Evolutionary conservation across 1,140 invertebrate species (phyloP), one percentile per base, ranked within the genome.

Genomic region (Tachypleus tridentatus): DNA sequence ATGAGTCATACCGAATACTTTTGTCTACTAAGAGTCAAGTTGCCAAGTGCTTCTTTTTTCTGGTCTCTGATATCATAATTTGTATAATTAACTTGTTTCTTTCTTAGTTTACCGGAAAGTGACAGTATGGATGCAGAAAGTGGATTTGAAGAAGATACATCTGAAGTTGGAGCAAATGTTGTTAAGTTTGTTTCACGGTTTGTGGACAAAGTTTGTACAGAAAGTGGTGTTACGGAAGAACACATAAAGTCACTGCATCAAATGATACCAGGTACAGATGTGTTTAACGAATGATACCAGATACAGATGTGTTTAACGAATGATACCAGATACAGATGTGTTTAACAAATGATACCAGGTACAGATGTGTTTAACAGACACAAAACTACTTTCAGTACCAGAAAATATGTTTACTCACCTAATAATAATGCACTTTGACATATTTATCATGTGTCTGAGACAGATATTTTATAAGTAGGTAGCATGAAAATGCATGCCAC

Each of bases 141-240:
- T 54, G 93, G 93, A 0, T 97, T 97, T 77, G 93, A 95, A 72
- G 95, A 98, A 64, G 90, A 93, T 77, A 71, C 67, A 3, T 84
- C 88, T n/a, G 93, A 96, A 74, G 86, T 88, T 10, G 89, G 90
- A 4, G 83, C 85, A 2, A 85, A 84, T 52, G 92, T 97, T 3
- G 88, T 93, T 54, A 86, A 89, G 66, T 90, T 93, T 79, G 91
- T 98, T 5, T 91, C 90, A 0, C 81, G 93, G 70, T 98, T 98
- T 79, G 91, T 97, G 47, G 95, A 98, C 77, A 92, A 94, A 73
- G 89, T 94, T 59, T 93, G 91, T 71, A 93, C 87, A 4, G 91
- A 95, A 76, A 92, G 93, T 53, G 87, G 88, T 4, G 93, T 97
- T 3, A 93, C 88, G 6, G 83, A 89, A 6, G 91, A 94, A 5